Evolutionary conservation across 1,140 invertebrate species (phyloP).

Genomic region (Charaxes varanes): DNA sequence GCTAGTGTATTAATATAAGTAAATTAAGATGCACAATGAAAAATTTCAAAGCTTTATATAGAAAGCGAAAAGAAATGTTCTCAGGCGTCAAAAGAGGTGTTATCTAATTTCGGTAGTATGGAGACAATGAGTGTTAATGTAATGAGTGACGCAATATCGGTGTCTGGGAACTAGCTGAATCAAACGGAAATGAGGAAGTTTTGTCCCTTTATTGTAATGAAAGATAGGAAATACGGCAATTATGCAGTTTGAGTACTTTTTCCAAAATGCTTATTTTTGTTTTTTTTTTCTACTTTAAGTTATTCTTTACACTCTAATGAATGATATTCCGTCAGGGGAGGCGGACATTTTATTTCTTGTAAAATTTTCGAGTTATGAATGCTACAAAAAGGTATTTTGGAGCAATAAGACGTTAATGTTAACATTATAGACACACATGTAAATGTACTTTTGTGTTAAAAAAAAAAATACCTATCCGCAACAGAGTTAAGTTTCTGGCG

Average conservation of each 20-base stretch:
- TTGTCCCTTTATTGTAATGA: neutral
- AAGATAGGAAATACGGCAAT: neutral
- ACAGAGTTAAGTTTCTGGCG: no score
- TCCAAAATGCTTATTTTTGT: neutral
- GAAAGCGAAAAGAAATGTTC: constrained; percentile 20
- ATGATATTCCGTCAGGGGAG: no score
- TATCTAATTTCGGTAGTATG: constrained; percentile 26
- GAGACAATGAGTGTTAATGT: constrained; percentile 20
- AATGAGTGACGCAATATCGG: constrained; percentile 11
- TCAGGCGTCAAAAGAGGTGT: constrained; percentile 12
- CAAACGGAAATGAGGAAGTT: constrained; percentile 15
- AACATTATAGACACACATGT: no score
- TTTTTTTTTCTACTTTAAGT: no score
- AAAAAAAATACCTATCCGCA: no score
- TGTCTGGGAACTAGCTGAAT: constrained; percentile 7
- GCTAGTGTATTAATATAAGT: no score
- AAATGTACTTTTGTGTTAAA: no score
- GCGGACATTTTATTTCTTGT: no score
- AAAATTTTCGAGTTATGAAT: no score
- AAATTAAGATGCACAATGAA: constrained; percentile 7
- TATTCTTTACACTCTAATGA: no score
- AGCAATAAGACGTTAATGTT: no score
- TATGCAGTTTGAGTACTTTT: neutral
- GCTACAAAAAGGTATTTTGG: no score
- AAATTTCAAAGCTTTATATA: constrained; percentile 17